Percentiles rank a stretch among this genome's conserved stretches.
Evolutionary conservation across 30 jellyfish, hydroid and myxozoan species (phyloP).

Genomic region (Nemopilema nomurai): DNA sequence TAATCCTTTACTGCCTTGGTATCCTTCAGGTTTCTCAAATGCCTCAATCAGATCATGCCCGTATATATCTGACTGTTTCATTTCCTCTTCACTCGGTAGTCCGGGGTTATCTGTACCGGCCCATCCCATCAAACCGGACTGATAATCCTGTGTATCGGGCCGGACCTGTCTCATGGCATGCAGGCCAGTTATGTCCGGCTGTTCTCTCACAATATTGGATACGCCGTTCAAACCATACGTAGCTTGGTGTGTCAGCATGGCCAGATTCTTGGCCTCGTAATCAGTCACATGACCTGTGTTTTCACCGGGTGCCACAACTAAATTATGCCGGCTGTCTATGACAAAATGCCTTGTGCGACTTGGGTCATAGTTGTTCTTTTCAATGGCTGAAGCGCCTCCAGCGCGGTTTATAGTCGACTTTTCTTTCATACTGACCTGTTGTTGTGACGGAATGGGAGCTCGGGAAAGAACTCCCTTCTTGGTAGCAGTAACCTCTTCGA

Average conservation of each 20-base stretch:
- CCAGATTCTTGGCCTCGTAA: slow-evolving; percentile 43
- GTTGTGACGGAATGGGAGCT: not conserved
- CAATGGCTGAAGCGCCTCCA: not conserved
- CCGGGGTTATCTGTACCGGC: slow-evolving; percentile 65
- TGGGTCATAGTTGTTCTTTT: slow-evolving; percentile 23
- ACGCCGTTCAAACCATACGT: slow-evolving; percentile 42
- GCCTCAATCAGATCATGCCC: slow-evolving; percentile 53
- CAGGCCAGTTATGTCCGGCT: slow-evolving; percentile 43
- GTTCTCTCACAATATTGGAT: slow-evolving; percentile 28
- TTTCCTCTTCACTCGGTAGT: slow-evolving; percentile 35
- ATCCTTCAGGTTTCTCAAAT: slow-evolving; percentile 22
- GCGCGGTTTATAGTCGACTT: not conserved
- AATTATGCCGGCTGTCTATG: slow-evolving; percentile 42
- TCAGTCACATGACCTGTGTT: slow-evolving; percentile 28
- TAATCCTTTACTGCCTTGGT: not conserved
- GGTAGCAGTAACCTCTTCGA: slow-evolving; percentile 17
- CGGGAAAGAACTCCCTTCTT: slow-evolving; percentile 20
- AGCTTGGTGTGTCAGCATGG: slow-evolving; percentile 34
- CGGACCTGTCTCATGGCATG: slow-evolving; percentile 10
- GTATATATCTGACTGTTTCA: slow-evolving; percentile 40
- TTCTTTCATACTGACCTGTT: not conserved
- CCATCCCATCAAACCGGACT: slow-evolving; percentile 63
- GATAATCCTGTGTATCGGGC: slow-evolving; percentile 27
- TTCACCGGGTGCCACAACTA: slow-evolving; percentile 63
- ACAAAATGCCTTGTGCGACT: slow-evolving; percentile 63